Evolutionary conservation across 2,888 invertebrate species (phyloP).

Genomic region (Rambutsinella grinnellia): DNA sequence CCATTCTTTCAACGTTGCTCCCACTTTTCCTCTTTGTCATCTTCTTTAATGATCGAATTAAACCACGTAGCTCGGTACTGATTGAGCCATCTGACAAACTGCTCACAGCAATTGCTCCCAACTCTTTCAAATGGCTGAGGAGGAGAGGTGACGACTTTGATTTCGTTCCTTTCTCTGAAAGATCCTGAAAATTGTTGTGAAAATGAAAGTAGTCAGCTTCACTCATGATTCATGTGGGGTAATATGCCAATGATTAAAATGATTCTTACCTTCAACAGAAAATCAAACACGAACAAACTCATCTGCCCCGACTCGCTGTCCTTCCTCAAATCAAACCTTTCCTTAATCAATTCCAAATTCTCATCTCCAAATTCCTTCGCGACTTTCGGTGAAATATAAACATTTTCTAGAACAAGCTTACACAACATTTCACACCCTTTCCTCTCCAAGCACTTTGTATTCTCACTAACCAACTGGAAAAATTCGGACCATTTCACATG

Average conservation of each 20-base stretch:
- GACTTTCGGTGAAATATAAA: slow-evolving; percentile 61
- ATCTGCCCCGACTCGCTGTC: slow-evolving; percentile 13
- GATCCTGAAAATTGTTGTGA: too few species aligned
- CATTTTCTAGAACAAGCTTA: slow-evolving; percentile 48
- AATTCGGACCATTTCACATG: slow-evolving; percentile 55
- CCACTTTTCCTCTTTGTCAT: slow-evolving; percentile 31
- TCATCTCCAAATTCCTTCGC: slow-evolving; percentile 52
- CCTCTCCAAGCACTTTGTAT: slow-evolving; percentile 15
- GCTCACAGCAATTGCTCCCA: slow-evolving; percentile 52
- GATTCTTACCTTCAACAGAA: slow-evolving; percentile 58
- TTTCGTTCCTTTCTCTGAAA: slow-evolving; percentile 30
- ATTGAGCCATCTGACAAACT: slow-evolving; percentile 44
- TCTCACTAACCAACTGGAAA: slow-evolving; percentile 41
- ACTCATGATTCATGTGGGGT: too few species aligned
- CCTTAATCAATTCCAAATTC: slow-evolving; percentile 39
- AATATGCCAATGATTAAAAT: too few species aligned
- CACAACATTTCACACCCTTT: slow-evolving; percentile 25
- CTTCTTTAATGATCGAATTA: slow-evolving; percentile 25
- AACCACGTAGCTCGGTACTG: slow-evolving; percentile 23
- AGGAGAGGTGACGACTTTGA: slow-evolving; percentile 55
- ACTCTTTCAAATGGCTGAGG: slow-evolving; percentile 51
- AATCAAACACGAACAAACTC: slow-evolving; percentile 42
- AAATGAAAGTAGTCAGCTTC: too few species aligned
- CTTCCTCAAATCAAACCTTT: slow-evolving; percentile 27
- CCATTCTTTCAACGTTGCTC: too few species aligned